These are phyloP conservation scores for Ptyas mucosa DNA, from an alignment of 2,113 vertebrate species.

Conservation along the genomic window DNA sequence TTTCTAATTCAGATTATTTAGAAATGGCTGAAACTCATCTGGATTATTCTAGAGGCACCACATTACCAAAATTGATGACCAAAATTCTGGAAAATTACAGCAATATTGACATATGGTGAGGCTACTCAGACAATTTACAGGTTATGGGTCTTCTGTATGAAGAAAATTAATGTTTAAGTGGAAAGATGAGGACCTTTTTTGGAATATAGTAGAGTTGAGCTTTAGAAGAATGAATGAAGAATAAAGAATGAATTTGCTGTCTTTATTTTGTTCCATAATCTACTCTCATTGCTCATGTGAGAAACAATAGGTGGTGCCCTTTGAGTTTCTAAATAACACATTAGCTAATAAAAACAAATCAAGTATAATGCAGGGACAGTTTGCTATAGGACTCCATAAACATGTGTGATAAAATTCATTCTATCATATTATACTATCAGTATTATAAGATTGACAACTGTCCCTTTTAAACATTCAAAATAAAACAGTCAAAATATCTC, in stretches of 20 bases:
- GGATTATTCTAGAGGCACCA: background rate
- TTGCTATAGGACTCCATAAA: background rate
- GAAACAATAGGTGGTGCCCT: background rate
- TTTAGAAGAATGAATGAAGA: background rate
- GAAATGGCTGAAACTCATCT: background rate
- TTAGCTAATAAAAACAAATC: background rate
- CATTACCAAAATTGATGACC: background rate
- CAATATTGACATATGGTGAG: background rate
- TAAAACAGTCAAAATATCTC: background rate
- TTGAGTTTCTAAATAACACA: background rate
- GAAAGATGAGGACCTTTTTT: background rate
- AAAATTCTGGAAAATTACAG: background rate
- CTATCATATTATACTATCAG: background rate
- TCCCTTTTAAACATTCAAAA: background rate
- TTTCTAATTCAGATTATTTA: background rate
- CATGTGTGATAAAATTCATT: background rate
- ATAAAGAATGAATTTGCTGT: background rate
- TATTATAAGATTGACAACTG: background rate
- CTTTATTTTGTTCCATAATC: background rate
- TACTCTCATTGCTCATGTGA: background rate
- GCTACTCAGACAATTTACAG: background rate
- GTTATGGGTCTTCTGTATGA: background rate
- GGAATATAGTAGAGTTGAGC: background rate
- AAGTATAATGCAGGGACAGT: background rate
- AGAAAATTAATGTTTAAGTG: background rate